Evolutionary conservation across 1,140 invertebrate genomes (phyloP).

Genomic region (Nylanderia fulva): DNA sequence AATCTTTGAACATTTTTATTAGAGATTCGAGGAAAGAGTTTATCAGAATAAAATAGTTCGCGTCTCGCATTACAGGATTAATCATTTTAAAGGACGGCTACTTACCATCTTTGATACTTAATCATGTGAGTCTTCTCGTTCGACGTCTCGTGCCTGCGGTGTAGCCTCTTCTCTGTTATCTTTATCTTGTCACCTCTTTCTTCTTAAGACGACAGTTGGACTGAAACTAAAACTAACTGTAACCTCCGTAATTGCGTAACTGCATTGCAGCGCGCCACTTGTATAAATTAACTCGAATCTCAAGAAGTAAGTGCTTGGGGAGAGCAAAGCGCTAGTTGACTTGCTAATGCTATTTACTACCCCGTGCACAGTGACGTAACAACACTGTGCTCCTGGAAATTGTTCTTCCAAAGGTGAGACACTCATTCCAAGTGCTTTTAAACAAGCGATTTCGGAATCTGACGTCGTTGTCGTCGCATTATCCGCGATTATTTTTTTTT

Average conservation of each 20-base stretch:
- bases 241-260: slow-evolving; percentile 79
- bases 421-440: neutral
- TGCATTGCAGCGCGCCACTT: slow-evolving; percentile 80
- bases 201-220: slow-evolving; percentile 64
- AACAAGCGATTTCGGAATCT: slow-evolving; percentile 58
- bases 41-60: neutral
- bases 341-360: slow-evolving; percentile 84
- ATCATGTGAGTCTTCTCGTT: neutral
- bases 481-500: slow-evolving; percentile 16
- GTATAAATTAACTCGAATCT: slow-evolving; percentile 85
- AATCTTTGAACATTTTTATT: neutral
- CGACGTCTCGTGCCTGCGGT: neutral
- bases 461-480: slow-evolving; percentile 24
- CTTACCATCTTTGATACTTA: slow-evolving; percentile 6
- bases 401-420: slow-evolving; percentile 56
- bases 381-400: slow-evolving; percentile 60
- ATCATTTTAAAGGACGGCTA: slow-evolving; percentile 16
- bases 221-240: slow-evolving; percentile 81
- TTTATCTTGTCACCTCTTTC: slow-evolving; percentile 37
- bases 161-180: neutral
- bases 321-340: slow-evolving; percentile 83
- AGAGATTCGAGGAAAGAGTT: neutral
- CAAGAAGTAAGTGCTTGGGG: slow-evolving; percentile 81
- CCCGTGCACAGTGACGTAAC: slow-evolving; percentile 70
- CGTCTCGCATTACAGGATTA: slow-evolving; percentile 36